Percentiles rank a stretch among this genome's conserved stretches.
phyloP scores from a whole-genome alignment of 2,113 vertebrate species.

The Dryoscopus gambensis region DNA sequence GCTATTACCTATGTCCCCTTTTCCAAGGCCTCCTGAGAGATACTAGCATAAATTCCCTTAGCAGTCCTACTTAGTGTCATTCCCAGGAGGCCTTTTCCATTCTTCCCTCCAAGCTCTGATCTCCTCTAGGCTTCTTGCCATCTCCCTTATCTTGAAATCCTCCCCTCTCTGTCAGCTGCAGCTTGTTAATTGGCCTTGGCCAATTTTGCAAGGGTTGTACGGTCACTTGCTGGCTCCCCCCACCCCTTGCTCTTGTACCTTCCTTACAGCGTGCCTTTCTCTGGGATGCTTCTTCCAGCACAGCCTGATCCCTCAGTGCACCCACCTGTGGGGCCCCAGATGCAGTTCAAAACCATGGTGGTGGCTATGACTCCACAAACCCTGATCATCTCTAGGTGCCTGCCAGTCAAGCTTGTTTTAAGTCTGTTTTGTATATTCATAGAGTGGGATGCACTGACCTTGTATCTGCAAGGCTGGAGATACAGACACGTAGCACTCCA shows the following conservation, averaged over 20 bases:
- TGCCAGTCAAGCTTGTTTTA: not conserved
- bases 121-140: slow-evolving; percentile 32
- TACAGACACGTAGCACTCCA: accelerated
- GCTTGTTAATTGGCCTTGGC: not conserved
- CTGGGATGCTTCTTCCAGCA: not conserved
- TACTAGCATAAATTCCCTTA: not conserved
- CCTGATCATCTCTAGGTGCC: not conserved
- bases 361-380: not conserved
- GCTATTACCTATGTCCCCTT: not conserved
- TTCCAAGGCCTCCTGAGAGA: not conserved
- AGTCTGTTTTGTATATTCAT: not conserved
- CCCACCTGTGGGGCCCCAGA: not conserved
- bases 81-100: not conserved
- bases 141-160: slow-evolving; percentile 15
- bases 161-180: slow-evolving; percentile 2
- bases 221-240: not conserved
- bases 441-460: not conserved
- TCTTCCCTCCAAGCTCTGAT: not conserved
- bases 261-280: not conserved
- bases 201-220: not conserved
- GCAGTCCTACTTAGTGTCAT: not conserved
- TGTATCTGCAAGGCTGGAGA: not conserved
- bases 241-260: not conserved
- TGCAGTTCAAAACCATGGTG: accelerated
- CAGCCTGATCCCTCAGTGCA: accelerated